Evolutionary conservation across 1,140 invertebrate genomes (phyloP).

Genomic region (Melitaea cinxia): DNA sequence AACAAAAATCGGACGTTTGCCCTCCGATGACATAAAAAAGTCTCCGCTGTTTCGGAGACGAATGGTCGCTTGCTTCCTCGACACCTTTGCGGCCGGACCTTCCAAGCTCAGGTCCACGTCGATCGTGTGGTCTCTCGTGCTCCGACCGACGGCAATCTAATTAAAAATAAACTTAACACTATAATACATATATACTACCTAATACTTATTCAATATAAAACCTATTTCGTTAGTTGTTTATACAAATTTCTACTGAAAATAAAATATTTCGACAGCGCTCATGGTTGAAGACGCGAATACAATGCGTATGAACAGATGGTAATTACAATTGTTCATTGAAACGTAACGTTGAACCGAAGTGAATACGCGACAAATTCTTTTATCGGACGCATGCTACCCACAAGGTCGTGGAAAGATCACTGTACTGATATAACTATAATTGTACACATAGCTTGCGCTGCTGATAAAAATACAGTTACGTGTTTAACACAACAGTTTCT

Average conservation of each 20-base stretch:
- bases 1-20: slow-evolving; percentile 96
- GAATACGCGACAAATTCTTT: slow-evolving; percentile 38
- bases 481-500: slow-evolving; percentile 3
- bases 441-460: neutral
- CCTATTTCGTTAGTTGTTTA: too few relatives aligned
- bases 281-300: slow-evolving; percentile 31
- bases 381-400: slow-evolving; percentile 28
- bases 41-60: slow-evolving; percentile 95
- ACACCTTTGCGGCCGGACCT: slow-evolving; percentile 93
- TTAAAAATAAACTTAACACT: slow-evolving; percentile 30
- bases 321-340: slow-evolving; percentile 48
- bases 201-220: neutral
- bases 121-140: slow-evolving; percentile 93
- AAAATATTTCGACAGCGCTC: slow-evolving; percentile 7
- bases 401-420: slow-evolving; percentile 41
- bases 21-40: slow-evolving; percentile 96
- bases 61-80: slow-evolving; percentile 93
- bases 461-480: slow-evolving; percentile 8
- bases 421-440: slow-evolving; percentile 5
- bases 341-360: slow-evolving; percentile 33
- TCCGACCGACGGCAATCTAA: slow-evolving; percentile 95
- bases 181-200: slow-evolving; percentile 3
- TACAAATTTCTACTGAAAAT: neutral
- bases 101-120: slow-evolving; percentile 97
- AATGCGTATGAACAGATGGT: slow-evolving; percentile 30